These are phyloP conservation scores for Acromyrmex echinatior DNA, from an alignment of 1,140 invertebrate genomes.

Conservation along the genomic window DNA sequence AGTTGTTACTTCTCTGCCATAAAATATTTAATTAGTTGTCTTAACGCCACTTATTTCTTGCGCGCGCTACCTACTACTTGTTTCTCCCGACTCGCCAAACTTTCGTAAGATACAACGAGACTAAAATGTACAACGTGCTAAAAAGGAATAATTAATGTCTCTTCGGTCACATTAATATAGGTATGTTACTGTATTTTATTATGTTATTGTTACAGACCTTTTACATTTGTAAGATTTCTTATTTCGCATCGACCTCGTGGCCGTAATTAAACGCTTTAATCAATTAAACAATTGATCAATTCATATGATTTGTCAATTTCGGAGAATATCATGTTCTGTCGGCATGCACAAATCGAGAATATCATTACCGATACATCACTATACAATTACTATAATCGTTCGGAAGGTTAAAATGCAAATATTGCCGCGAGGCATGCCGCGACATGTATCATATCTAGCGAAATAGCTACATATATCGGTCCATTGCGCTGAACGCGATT, in stretches of 20 bases:
- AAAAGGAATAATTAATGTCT: conserved; percentile 32
- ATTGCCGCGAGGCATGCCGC: conserved; percentile 30
- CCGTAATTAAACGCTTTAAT: background rate
- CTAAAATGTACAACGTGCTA: background rate
- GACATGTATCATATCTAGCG: conserved; percentile 14
- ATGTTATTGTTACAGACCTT: background rate
- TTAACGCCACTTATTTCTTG: conserved; percentile 68
- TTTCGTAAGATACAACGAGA: conserved; percentile 46
- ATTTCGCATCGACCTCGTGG: too few species aligned
- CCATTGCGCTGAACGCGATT: background rate
- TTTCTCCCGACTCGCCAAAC: conserved; percentile 57
- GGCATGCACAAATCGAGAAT: background rate
- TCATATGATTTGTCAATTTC: conserved; percentile 17
- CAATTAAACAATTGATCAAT: conserved; percentile 16
- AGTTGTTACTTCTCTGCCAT: conserved; percentile 66
- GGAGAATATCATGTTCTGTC: conserved; percentile 6
- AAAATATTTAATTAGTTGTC: conserved; percentile 79
- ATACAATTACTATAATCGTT: conserved; percentile 40
- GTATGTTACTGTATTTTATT: too few species aligned
- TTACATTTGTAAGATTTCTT: conserved; percentile 1
- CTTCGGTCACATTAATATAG: conserved; percentile 3
- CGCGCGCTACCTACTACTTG: conserved; percentile 40
- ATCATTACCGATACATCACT: conserved; percentile 11
- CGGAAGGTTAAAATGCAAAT: conserved; percentile 40
- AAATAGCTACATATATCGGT: conserved; percentile 36